Conservation (phyloP, 2,113 vertebrate species). For the Zosterops lateralis region DNA sequence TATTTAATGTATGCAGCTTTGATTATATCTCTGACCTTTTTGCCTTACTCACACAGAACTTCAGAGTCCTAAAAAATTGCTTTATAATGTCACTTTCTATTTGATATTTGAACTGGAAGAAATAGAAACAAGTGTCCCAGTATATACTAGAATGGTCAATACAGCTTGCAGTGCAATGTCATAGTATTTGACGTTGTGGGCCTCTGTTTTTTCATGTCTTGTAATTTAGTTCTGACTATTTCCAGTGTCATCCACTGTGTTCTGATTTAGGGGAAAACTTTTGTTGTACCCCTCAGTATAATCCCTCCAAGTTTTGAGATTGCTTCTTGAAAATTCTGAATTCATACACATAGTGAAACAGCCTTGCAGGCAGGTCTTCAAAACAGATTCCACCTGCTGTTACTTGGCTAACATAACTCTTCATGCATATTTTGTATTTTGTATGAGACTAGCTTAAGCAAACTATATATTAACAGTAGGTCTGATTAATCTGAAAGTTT, state of each 20-base stretch:
- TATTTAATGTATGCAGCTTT: neutral
- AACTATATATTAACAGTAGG: neutral
- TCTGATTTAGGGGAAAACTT: neutral
- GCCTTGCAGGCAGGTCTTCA: neutral
- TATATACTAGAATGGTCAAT: neutral
- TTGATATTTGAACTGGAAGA: conserved; percentile 1
- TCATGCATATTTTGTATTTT: neutral
- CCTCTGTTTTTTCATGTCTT: neutral
- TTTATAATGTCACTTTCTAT: neutral
- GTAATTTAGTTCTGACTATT: neutral
- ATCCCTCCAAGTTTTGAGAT: neutral
- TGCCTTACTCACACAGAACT: neutral
- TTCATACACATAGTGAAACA: neutral
- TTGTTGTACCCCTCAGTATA: neutral
- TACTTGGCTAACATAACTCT: neutral
- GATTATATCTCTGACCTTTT: neutral
- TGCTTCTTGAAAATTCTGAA: neutral
- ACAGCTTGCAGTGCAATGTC: neutral
- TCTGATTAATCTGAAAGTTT: neutral
- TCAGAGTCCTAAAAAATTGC: neutral
- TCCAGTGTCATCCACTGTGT: neutral
- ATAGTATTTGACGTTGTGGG: neutral
- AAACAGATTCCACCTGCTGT: neutral
- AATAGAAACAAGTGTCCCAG: neutral
- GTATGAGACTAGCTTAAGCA: neutral